Evolutionary conservation across 2,888 invertebrate species (phyloP).

Genomic region (Cinara cedri): DNA sequence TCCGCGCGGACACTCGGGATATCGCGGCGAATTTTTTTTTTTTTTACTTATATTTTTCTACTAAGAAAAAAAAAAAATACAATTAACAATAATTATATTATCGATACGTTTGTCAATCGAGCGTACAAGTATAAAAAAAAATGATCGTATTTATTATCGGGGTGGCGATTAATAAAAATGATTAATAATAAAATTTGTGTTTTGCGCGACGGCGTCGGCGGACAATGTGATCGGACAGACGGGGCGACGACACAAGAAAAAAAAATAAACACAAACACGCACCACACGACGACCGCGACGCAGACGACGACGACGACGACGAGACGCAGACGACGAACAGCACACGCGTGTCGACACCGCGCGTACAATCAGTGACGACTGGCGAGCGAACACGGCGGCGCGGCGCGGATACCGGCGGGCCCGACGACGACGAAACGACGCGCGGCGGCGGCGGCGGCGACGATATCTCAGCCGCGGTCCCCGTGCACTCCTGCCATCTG

Average conservation of each 20-base stretch:
- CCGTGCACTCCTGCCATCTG: constrained; percentile 56
- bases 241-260: background rate
- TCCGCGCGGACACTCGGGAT: background rate
- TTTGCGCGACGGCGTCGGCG: constrained; percentile 12
- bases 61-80: background rate
- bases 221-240: constrained; percentile 39
- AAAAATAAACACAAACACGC: constrained; percentile 8
- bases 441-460: constrained; percentile 42
- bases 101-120: no score
- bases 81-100: background rate
- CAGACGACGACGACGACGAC: constrained; percentile 37
- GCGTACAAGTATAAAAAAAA: no score
- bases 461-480: constrained; percentile 45
- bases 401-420: constrained; percentile 41
- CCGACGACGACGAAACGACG: constrained; percentile 31
- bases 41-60: background rate
- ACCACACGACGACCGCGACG: constrained; percentile 28
- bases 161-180: no score
- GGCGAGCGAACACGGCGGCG: constrained; percentile 36
- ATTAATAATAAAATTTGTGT: background rate
- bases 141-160: no score
- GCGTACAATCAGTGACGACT: constrained; percentile 57
- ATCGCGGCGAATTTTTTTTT: background rate
- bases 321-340: constrained; percentile 35
- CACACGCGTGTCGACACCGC: constrained; percentile 56